Base-by-base conservation (phyloP, 2,797 vertebrate species). In the Benthosema pterotum region DNA sequence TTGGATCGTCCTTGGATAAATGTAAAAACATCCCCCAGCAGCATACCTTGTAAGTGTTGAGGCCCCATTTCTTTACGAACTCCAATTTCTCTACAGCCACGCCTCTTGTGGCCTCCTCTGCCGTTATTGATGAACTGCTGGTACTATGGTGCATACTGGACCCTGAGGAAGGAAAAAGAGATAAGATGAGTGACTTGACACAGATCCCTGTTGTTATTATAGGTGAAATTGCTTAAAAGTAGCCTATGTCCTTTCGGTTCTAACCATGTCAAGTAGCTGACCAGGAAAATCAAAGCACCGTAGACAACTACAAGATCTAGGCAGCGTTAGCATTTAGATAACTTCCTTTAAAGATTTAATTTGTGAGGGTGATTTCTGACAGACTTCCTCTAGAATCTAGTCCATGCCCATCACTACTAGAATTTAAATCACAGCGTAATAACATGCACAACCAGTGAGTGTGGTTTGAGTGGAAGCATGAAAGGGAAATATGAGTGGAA, bases 21-120 rank as follows among this genome's bases (percentile, higher is more conserved):
- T 32, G 28, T 32, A 6, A 32, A 32, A 32, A 2, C 28, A 32
- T 32, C 28, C 28, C 6, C 0, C 28, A 32, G 28, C 32, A 2
- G 5, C 32, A 8, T 84, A 98, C 97, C 95, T 98, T 98, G 74
- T 98, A 98, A 0, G 96, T 98, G 91, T 98, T 99, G 78, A 98
- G 91, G 49, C 97, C 92, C 97, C 97, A 99, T 53, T 98, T 96
- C 88, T 95, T 97, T 84, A 99, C 80, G 0, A 94, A 92, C 79
- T 99, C 96, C 8, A 98, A 91, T 80, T 98, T 99, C 77, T 98
- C 97, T 71, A 95, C 96, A 0, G 97, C 96, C 1, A 99, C 92
- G 0, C 97, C 97, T 0, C 94, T 91, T 5, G 90, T 89, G 0
- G 92, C 77, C 42, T 98, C 96, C 9, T 98, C 96, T 1, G 92